Base-by-base conservation (phyloP, 92 coral and sea anemone species). In the Porites rus region DNA sequence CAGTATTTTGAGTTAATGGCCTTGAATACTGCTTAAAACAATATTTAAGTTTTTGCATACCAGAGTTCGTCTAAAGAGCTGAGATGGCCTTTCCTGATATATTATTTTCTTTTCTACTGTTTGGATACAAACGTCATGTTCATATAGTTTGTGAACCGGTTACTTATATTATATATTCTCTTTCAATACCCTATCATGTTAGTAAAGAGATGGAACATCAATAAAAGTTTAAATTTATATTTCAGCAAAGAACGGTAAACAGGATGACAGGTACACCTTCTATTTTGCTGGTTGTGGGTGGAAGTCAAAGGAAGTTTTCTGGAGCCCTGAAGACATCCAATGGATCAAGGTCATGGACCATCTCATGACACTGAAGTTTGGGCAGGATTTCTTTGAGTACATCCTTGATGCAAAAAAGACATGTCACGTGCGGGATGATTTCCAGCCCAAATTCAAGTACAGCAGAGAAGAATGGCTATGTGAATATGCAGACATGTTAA, bases 251-350 rank as follows among this genome's bases (percentile, higher is more conserved):
- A 78, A 7, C 6, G 20, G 58, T n/a, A 58, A 38, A 25, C 22
- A 66, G 28, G 72, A 78, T 25, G 19, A 9, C 7, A 63, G 61
- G 13, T 84, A 68, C 43, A 73, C 24, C 8, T 84, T 84, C 66
- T 74, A 53, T 66, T 84, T 84, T 63, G 74, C 73, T 28, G 88
- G 88, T n/a, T 84, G 88, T 74, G 88, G 88, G 7, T 74, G 88
- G 88, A 84, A 84, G 46, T 16, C 56, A 24, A 84, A 84, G 77
- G 80, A 74, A 13, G 50, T 84, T 31, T 20, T 16, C 11, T 84
- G 88, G 88, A 54, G 6, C 16, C 21, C 16, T 25, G 25, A 20
- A 3, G 88, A 85, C 9, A 61, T 65, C 56, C 2, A 14, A 13
- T 85, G 88, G 77, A 65, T 85, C 31, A 85, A 24, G 51, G 52